phyloP scores from a whole-genome alignment of 2,797 vertebrate species.

The Picus viridis region DNA sequence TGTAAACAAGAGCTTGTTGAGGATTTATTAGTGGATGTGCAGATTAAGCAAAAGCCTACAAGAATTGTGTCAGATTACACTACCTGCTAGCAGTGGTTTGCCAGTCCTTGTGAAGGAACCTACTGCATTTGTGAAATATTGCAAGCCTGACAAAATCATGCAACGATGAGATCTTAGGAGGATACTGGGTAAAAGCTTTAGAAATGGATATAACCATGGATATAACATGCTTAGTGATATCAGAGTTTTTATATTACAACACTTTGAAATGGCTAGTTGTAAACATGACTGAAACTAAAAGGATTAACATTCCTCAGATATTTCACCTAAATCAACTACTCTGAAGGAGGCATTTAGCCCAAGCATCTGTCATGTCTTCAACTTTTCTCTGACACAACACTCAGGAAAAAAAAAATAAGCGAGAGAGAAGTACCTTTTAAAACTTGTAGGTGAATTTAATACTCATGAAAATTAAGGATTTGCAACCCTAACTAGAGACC shows the following conservation, averaged over 20 bases:
- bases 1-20: conserved; percentile 57
- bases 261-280: conserved; percentile 28
- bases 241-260: conserved; percentile 20
- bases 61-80: conserved; percentile 13
- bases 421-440: neutral
- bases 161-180: conserved; percentile 1
- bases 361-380: conserved; percentile 37
- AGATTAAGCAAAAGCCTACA: conserved; percentile 56
- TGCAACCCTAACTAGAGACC: neutral
- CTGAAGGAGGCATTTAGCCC: conserved; percentile 10
- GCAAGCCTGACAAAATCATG: neutral
- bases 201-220: neutral
- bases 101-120: conserved; percentile 11
- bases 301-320: conserved; percentile 68
- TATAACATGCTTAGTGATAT: neutral
- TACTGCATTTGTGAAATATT: conserved; percentile 3
- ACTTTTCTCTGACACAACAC: neutral
- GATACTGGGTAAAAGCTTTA: neutral
- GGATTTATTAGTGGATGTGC: conserved; percentile 56
- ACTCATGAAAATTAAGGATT: neutral
- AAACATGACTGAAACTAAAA: conserved; percentile 58
- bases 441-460: neutral
- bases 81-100: neutral
- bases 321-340: conserved; percentile 34
- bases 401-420: neutral